Percentiles rank a stretch among this genome's conserved stretches.
Evolutionary conservation across 2,888 invertebrate genomes (phyloP).

Genomic region (Vannuccia rotundouncinata): DNA sequence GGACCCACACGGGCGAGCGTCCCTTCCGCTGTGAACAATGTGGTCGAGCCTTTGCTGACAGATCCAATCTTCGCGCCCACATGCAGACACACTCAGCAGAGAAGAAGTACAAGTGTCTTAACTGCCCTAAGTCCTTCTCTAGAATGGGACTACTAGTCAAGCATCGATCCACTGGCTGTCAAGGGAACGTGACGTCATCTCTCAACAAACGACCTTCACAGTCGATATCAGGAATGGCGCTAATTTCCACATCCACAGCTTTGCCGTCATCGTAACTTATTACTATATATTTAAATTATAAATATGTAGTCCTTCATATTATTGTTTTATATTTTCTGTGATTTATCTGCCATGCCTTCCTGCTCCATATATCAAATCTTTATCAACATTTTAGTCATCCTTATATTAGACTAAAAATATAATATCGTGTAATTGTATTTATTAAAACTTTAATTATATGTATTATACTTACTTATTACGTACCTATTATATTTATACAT

Average conservation of each 20-base stretch:
- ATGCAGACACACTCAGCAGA: constrained; percentile 40
- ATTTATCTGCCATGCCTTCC: no score
- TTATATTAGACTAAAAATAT: no score
- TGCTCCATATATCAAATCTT: no score
- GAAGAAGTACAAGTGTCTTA: constrained; percentile 39
- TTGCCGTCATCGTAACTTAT: no score
- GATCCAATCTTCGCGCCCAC: constrained; percentile 40
- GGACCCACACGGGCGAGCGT: constrained; percentile 95
- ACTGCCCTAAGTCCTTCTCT: constrained; percentile 39
- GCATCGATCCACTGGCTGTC: constrained; percentile 71
- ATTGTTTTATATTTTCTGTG: no score
- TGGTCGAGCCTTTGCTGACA: constrained; percentile 40
- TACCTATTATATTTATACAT: no score
- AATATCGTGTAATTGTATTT: no score
- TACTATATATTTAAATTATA: no score
- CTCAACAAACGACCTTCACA: background rate
- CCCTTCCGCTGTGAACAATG: constrained; percentile 59
- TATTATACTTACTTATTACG: no score
- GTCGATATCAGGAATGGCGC: background rate
- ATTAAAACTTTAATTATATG: no score
- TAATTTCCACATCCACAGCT: background rate
- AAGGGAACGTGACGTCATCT: background rate
- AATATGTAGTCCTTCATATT: no score
- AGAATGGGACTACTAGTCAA: constrained; percentile 39
- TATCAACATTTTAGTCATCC: no score